Evolutionary conservation across 1,140 invertebrate genomes (phyloP).

Genomic region (Eubasilissa regina): DNA sequence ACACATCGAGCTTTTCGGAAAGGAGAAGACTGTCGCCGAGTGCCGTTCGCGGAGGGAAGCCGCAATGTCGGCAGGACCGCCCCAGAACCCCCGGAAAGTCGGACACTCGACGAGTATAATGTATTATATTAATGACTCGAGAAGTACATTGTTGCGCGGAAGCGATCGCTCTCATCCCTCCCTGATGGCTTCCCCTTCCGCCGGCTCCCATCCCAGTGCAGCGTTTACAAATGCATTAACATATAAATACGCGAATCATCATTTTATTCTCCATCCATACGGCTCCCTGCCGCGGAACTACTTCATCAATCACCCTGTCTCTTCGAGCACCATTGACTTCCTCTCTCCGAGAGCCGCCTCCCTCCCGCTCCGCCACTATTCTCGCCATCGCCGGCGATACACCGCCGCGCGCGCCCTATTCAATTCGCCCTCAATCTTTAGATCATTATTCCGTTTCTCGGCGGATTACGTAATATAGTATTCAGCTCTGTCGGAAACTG

Average conservation of each 20-base stretch:
- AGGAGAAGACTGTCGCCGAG: neutral
- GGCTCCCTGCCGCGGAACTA: neutral
- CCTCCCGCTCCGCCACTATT: neutral
- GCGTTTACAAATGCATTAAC: slow-evolving; percentile 40
- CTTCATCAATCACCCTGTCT: slow-evolving; percentile 39
- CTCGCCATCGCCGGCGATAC: neutral
- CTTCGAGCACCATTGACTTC: slow-evolving; percentile 39
- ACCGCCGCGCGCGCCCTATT: neutral
- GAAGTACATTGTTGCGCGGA: neutral
- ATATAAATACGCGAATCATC: slow-evolving; percentile 44
- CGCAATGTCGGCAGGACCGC: neutral
- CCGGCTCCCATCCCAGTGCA: neutral
- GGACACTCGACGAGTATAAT: neutral
- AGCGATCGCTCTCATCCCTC: slow-evolving; percentile 1
- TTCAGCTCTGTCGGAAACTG: neutral
- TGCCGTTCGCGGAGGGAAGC: neutral
- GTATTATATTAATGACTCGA: slow-evolving; percentile 17
- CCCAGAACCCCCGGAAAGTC: neutral
- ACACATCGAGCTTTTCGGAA: neutral
- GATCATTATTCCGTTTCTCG: slow-evolving; percentile 18
- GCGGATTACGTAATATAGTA: slow-evolving; percentile 1
- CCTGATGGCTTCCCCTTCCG: neutral
- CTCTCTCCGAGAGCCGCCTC: slow-evolving; percentile 15
- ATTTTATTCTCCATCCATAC: slow-evolving; percentile 37
- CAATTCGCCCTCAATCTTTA: neutral